phyloP scores from a whole-genome alignment of 2,888 invertebrate genomes.

The Tetrapedia diversipes region DNA sequence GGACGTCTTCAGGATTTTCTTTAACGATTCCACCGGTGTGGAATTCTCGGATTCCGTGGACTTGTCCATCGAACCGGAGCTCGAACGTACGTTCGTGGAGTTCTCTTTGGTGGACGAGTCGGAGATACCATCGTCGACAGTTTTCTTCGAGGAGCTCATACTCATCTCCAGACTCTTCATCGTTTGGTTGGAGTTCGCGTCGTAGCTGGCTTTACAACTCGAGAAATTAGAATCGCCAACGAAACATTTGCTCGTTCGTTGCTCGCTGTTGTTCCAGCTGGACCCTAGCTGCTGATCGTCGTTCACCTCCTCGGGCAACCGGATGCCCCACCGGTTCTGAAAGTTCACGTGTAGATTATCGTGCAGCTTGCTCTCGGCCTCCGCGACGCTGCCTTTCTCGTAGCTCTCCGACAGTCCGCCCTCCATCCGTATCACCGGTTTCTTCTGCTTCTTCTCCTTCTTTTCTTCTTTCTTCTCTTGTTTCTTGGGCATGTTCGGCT shows the following conservation, averaged over 20 bases:
- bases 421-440: constrained; percentile 69
- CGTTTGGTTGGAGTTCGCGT: neutral
- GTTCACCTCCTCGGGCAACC: constrained; percentile 30
- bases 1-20: constrained; percentile 11
- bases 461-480: constrained; percentile 68
- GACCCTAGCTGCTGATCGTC: neutral
- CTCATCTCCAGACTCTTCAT: neutral
- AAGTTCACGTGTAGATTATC: constrained; percentile 39
- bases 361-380: neutral
- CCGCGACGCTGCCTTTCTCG: constrained; percentile 11
- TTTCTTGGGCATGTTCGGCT: constrained; percentile 71
- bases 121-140: too few relatives aligned
- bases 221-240: neutral
- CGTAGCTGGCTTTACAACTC: neutral
- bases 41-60: too few relatives aligned
- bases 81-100: too few relatives aligned
- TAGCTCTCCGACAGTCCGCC: neutral
- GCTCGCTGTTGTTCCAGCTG: neutral
- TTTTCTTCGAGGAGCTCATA: too few relatives aligned
- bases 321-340: constrained; percentile 72
- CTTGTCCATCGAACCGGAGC: too few relatives aligned
- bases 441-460: constrained; percentile 70
- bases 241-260: neutral
- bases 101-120: too few relatives aligned
- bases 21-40: neutral